Evolutionary conservation across 2,888 invertebrate species (phyloP).

Genomic region (Germaria angustata): DNA sequence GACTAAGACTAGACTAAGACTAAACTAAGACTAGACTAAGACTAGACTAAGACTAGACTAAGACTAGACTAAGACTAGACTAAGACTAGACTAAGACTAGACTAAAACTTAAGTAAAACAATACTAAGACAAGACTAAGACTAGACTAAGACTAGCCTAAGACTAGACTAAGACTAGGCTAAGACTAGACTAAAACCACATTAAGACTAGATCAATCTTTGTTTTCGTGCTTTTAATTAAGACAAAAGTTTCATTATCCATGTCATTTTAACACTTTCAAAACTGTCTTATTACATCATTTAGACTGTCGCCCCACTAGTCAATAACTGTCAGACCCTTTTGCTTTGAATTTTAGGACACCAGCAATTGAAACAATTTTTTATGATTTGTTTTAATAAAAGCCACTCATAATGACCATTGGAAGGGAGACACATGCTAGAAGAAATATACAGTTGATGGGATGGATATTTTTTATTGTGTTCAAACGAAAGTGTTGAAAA

Average conservation of each 20-base stretch:
- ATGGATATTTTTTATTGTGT: background rate
- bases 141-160: too few species aligned
- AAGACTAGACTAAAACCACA: background rate
- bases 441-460: background rate
- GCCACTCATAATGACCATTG: background rate
- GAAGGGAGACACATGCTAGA: background rate
- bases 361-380: too few species aligned
- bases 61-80: too few species aligned
- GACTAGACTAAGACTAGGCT: too few species aligned
- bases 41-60: too few species aligned
- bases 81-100: too few species aligned
- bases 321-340: background rate
- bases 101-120: too few species aligned
- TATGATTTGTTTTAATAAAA: too few species aligned
- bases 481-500: constrained; percentile 8
- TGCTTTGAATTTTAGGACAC: too few species aligned
- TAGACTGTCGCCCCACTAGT: background rate
- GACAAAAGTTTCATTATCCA: background rate
- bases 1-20: too few species aligned
- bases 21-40: too few species aligned
- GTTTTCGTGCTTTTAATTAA: background rate
- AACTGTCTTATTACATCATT: background rate
- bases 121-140: too few species aligned
- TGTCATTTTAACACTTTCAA: background rate
- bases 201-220: background rate